Conservation (phyloP, 2,888 invertebrate genomes). For the Lasioglossum villosulum region DNA sequence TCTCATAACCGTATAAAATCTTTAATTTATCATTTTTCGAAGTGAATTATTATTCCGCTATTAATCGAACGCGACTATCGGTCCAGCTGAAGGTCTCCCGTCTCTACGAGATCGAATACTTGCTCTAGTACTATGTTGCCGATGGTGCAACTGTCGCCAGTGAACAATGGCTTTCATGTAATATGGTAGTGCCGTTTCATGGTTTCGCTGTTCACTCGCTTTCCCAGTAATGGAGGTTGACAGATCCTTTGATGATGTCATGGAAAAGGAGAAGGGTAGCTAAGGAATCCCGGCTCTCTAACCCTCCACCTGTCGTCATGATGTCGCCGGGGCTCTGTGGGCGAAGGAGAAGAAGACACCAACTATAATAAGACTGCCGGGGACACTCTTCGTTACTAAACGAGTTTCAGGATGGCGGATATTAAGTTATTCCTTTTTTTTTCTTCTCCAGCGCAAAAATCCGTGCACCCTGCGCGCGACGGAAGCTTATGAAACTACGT, state of each 20-base stretch:
- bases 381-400: slow-evolving; percentile 54
- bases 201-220: slow-evolving; percentile 68
- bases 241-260: slow-evolving; percentile 73
- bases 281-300: slow-evolving; percentile 43
- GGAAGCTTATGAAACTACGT: slow-evolving; percentile 46
- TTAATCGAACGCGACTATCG: slow-evolving; percentile 45
- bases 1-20: no score
- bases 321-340: slow-evolving; percentile 49
- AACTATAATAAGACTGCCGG: slow-evolving; percentile 56
- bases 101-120: slow-evolving; percentile 56
- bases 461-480: slow-evolving; percentile 32
- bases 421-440: slow-evolving; percentile 57
- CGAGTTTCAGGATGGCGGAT: slow-evolving; percentile 55
- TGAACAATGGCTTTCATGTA: slow-evolving; percentile 72
- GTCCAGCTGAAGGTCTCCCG: neutral
- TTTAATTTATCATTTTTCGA: no score
- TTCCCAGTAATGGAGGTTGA: slow-evolving; percentile 72
- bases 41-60: slow-evolving; percentile 14
- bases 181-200: slow-evolving; percentile 66
- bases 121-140: slow-evolving; percentile 54
- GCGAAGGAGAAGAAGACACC: slow-evolving; percentile 48
- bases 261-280: slow-evolving; percentile 29
- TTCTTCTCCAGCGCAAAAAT: slow-evolving; percentile 36
- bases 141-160: slow-evolving; percentile 32
- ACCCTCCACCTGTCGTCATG: slow-evolving; percentile 67